Evolutionary conservation across 1,140 invertebrate genomes (phyloP).

Genomic region (Elysia chlorotica): DNA sequence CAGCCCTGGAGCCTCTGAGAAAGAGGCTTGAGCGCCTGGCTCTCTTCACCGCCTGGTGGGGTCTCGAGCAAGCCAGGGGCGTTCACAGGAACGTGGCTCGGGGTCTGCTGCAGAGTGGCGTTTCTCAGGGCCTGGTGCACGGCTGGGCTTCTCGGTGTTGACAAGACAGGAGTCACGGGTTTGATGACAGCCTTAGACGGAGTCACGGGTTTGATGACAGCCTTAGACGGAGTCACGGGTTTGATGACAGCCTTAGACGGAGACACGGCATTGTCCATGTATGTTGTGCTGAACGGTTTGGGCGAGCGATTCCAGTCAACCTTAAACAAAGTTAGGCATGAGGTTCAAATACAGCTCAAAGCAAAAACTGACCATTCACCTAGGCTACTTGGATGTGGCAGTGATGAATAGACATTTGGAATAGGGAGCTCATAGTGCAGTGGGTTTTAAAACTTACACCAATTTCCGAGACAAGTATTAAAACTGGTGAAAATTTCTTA

Average conservation of each 20-base stretch:
- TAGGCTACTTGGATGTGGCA: no score
- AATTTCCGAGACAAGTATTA: no score
- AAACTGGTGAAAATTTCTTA: no score
- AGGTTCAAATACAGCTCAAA: no score
- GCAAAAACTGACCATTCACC: no score
- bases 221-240: background rate
- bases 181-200: background rate
- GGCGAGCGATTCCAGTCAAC: constrained; percentile 29
- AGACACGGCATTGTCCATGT: background rate
- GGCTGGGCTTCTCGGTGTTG: background rate
- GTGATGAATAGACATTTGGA: no score
- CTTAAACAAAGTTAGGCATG: constrained; percentile 7
- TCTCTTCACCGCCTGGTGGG: constrained; percentile 28
- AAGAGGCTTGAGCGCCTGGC: constrained; percentile 38
- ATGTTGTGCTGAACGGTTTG: constrained; percentile 20
- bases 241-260: background rate
- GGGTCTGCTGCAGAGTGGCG: no score
- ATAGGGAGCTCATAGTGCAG: no score
- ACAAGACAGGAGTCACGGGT: background rate
- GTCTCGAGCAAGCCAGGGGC: constrained; percentile 28
- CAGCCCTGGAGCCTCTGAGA: constrained; percentile 31
- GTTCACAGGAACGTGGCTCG: constrained; percentile 25
- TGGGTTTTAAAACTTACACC: no score
- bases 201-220: background rate
- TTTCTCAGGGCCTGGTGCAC: no score